Evolutionary conservation across 1,140 invertebrate species (phyloP).

Genomic region (Trichonephila clavata): DNA sequence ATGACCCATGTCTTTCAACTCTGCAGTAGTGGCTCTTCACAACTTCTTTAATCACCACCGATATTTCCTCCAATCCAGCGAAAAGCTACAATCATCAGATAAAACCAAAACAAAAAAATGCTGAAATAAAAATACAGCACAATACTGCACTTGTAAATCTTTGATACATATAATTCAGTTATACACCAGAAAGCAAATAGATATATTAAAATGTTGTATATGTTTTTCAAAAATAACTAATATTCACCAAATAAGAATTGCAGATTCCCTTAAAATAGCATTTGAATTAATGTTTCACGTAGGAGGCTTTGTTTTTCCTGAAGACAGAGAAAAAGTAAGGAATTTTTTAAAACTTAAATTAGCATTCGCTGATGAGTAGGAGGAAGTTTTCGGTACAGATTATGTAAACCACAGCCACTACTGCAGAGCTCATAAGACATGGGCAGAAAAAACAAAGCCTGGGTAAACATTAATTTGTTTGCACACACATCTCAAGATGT

Average conservation of each 20-base stretch:
- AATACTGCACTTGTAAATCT: neutral
- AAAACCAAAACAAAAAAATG: neutral
- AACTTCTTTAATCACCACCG: neutral
- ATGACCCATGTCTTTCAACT: neutral
- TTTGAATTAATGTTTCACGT: neutral
- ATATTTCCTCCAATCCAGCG: neutral
- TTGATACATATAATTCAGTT: neutral
- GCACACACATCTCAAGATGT: too few relatives aligned
- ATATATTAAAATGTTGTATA: too few relatives aligned
- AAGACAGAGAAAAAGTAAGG: neutral
- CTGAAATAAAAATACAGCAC: neutral
- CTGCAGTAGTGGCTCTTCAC: neutral
- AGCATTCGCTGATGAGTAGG: slow-evolving; percentile 1
- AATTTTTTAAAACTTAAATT: neutral
- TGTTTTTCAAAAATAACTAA: too few relatives aligned
- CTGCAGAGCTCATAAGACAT: slow-evolving; percentile 1
- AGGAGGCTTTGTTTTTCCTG: slow-evolving; percentile 11
- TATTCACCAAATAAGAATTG: neutral
- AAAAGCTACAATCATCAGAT: neutral
- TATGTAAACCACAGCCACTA: neutral
- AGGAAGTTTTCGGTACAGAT: neutral
- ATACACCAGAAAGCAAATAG: neutral
- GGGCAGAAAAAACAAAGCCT: neutral
- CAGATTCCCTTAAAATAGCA: neutral
- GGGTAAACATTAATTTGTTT: neutral